Evolutionary conservation across 2,888 invertebrate species (phyloP), one percentile per base, ranked within the genome.

Genomic region (Drosophila kanekoi): DNA sequence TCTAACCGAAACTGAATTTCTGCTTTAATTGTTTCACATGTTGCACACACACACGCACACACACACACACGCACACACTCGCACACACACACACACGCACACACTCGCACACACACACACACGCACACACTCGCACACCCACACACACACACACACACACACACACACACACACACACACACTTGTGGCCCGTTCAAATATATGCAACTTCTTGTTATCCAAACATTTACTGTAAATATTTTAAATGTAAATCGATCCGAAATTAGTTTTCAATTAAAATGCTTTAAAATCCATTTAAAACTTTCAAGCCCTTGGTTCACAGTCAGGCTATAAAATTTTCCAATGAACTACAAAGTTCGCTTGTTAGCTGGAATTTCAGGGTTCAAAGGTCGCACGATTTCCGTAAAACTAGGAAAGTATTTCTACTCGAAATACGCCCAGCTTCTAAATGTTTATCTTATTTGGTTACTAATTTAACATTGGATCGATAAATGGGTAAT

Each of bases 11-110:
- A 66, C 72, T 62, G 59, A 66, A 70, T 60, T 68, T 56, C 49
- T 18, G 69, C 61, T 63, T 75, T 78, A 81, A 84, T 87, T 84
- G 84, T 61, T 66, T 54, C 59, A 74, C 78, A 83, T 80, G 69
- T 72, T 71, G 81, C 65, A 28, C 48, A 53, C 14, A 16, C 35
- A 41, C 16, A 38, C 35, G 5, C 23, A 41, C 23, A 32, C 28
- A 23, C 38, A 28, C 2, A 4, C 20, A n/a, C n/a, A n/a, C n/a
- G n/a, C n/a, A n/a, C n/a, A n/a, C n/a, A n/a, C n/a, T n/a, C n/a
- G 37, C 9, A 14, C 14, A 44, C 23, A 13, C 16, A n/a, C n/a
- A n/a, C n/a, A n/a, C n/a, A n/a, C n/a, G n/a, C n/a, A n/a, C n/a
- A n/a, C n/a, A 43, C 23, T 5, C 0, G 14, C 28, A 28, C 28